A percentile compares a stretch with the other conserved stretches of the same genome.
Evolutionary conservation across 2,888 invertebrate species (phyloP).

Genomic region (Catocala fraxini): DNA sequence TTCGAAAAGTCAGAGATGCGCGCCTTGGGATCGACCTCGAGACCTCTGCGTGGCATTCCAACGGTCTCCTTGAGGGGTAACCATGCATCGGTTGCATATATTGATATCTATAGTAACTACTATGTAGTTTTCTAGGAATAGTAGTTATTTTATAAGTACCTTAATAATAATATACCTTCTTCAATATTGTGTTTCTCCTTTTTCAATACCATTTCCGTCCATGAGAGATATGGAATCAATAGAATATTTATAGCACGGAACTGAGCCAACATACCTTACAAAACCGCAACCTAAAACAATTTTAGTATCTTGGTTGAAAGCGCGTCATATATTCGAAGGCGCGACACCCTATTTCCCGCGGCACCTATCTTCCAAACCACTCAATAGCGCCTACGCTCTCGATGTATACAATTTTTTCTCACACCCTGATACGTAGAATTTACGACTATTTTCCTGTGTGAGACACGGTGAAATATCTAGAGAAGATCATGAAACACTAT

Average conservation of each 20-base stretch:
- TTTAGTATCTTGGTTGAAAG: conserved; percentile 40
- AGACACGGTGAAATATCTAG: conserved; percentile 58
- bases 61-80: too few relatives aligned
- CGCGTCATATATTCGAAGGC: conserved; percentile 42
- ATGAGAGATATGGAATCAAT: not conserved
- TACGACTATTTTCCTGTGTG: conserved; percentile 63
- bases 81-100: too few relatives aligned
- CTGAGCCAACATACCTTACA: not conserved
- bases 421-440: conserved; percentile 59
- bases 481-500: conserved; percentile 47
- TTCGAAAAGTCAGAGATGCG: too few relatives aligned
- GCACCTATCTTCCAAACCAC: conserved; percentile 56
- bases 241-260: not conserved
- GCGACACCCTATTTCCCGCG: conserved; percentile 47
- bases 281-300: conserved; percentile 34
- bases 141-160: too few relatives aligned
- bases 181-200: too few relatives aligned
- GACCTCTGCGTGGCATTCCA: too few relatives aligned
- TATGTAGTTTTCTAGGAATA: not conserved
- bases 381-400: conserved; percentile 44
- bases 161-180: not conserved
- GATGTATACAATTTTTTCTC: conserved; percentile 55
- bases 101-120: not conserved
- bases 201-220: too few relatives aligned
- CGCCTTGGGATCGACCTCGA: too few relatives aligned